Base-by-base conservation (phyloP, 2,888 invertebrate genomes). In the Phaonia tiefii region DNA sequence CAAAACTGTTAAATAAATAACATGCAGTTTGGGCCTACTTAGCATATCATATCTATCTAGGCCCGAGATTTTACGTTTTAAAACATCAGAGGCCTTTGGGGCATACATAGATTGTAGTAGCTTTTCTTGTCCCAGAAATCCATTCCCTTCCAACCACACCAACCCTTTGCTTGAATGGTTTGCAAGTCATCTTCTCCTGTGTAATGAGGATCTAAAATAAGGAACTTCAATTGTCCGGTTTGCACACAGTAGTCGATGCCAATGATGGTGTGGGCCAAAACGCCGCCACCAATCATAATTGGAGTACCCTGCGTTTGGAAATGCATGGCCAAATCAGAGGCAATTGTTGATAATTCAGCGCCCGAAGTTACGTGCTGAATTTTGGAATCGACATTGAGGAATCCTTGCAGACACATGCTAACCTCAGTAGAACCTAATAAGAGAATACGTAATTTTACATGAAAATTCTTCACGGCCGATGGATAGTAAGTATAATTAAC, bases 201-300 rank as follows among this genome's bases (percentile, higher is more conserved):
- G 90, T 98, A 99, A 91, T 99, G 99, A 0, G 99, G 99, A 92
- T 99, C 99, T 46, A 99, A 92, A 85, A 99, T 96, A n/a, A 99
- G 93, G 91, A 97, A 99, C 86, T 95, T 95, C 0, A 96, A 93
- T 82, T 96, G 95, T 20, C 96, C 96, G 10, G 95, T 95, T 17
- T 92, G 92, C 54, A 95, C 93, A 89, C 97, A 95, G 88, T 95
- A 97, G 88, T 97, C 96, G 0, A 99, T 95, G 1, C 99, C 99
- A 73, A 99, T 92, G 85, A 99, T 99, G 56, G 99, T 99, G 89
- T 99, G 99, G 0, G 99, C 99, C 86, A 99, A 92, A 44, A 98
- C 97, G 83, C 99, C 99, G 22, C 99, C 99, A 94, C 99, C 99
- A 86, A 99, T 99, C 99, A 99, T 99, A 77, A 99, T 93, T 22